These are phyloP conservation scores for Lissocephala sabroskyi DNA, from an alignment of 2,888 invertebrate species.

Conservation along the genomic window DNA sequence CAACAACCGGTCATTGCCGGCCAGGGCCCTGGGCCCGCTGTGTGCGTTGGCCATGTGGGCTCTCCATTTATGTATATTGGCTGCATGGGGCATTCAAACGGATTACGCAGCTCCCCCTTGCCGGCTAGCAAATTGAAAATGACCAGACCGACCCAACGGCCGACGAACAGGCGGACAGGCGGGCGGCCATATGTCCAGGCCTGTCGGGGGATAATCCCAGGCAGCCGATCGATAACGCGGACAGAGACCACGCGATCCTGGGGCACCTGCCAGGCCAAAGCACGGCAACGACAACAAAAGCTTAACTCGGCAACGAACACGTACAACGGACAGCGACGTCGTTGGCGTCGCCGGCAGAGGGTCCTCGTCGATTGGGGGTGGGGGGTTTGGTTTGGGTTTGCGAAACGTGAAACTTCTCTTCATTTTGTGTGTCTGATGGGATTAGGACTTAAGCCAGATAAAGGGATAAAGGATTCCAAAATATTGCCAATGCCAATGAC, in stretches of 20 bases:
- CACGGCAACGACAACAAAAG: slow-evolving; percentile 48
- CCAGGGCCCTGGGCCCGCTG: slow-evolving; percentile 35
- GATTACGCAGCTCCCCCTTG: slow-evolving; percentile 32
- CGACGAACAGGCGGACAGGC: slow-evolving; percentile 28
- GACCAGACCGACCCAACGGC: slow-evolving; percentile 36
- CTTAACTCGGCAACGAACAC: slow-evolving; percentile 29
- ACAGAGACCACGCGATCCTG: slow-evolving; percentile 7
- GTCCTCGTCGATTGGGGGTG: neutral
- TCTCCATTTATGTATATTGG: slow-evolving; percentile 38
- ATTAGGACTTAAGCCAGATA: slow-evolving; percentile 73
- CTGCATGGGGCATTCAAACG: slow-evolving; percentile 52
- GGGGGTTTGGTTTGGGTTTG: slow-evolving; percentile 17
- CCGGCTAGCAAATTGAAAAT: slow-evolving; percentile 51
- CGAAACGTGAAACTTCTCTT: slow-evolving; percentile 67
- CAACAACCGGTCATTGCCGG: slow-evolving; percentile 32
- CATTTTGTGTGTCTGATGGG: slow-evolving; percentile 72
- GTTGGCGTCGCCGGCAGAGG: neutral
- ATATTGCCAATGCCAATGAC: slow-evolving; percentile 49
- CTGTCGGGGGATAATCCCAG: slow-evolving; percentile 7
- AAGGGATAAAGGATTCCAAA: slow-evolving; percentile 72
- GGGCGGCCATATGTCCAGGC: neutral
- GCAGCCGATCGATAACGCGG: neutral
- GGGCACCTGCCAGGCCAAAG: slow-evolving; percentile 45
- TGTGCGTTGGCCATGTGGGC: slow-evolving; percentile 21
- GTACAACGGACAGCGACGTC: slow-evolving; percentile 1